These are phyloP conservation scores for Pteropus alecto DNA, from an alignment of 2,113 vertebrate genomes.

Conservation along the genomic window DNA sequence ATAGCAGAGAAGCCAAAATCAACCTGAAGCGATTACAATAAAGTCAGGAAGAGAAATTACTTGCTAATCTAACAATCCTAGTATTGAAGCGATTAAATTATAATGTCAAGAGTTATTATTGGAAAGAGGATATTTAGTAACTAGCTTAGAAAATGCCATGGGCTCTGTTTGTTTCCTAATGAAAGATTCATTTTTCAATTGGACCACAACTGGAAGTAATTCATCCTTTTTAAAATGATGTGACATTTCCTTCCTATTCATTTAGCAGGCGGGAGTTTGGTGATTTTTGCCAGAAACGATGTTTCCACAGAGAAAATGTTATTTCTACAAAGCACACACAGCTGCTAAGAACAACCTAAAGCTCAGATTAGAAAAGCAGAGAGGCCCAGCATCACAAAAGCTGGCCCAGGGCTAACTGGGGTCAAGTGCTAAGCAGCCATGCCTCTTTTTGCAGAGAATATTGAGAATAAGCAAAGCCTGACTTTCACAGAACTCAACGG, in stretches of 20 bases:
- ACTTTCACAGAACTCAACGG: neutral
- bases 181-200: neutral
- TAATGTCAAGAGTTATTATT: neutral
- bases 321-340: neutral
- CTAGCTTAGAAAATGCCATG: neutral
- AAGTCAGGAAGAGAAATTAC: neutral
- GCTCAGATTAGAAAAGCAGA: neutral
- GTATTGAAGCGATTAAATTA: neutral
- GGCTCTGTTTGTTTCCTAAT: neutral
- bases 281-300: neutral
- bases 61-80: neutral
- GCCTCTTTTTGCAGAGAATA: neutral
- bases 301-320: neutral
- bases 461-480: neutral
- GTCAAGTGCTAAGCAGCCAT: neutral
- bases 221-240: neutral
- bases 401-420: neutral
- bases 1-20: neutral
- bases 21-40: neutral
- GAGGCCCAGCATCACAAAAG: rapidly evolving
- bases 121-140: neutral
- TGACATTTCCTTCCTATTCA: slow-evolving; percentile 1
- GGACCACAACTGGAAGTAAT: neutral
- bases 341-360: neutral
- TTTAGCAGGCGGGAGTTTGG: neutral